These are phyloP conservation scores for Emys orbicularis DNA, from an alignment of 2,797 vertebrate genomes.

Conservation along the genomic window DNA sequence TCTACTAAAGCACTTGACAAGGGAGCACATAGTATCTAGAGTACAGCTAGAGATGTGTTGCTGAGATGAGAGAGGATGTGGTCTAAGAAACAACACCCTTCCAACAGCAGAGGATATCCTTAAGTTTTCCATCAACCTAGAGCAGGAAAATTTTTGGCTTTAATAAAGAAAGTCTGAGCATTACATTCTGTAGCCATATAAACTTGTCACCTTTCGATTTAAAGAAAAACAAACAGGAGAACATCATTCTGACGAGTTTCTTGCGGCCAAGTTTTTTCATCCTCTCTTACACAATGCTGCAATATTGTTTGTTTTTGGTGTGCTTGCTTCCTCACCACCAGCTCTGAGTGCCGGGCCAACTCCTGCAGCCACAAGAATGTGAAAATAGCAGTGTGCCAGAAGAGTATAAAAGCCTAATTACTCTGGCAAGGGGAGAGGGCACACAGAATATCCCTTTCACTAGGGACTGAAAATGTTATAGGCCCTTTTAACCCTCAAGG, in stretches of 20 bases:
- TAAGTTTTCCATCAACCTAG: constrained; percentile 30
- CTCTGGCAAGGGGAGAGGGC: not conserved
- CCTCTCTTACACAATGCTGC: not conserved
- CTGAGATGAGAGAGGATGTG: not conserved
- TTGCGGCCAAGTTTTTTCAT: not conserved
- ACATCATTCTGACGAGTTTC: not conserved
- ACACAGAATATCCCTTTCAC: not conserved
- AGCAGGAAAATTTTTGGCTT: not conserved
- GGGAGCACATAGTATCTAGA: not conserved
- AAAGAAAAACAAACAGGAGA: not conserved
- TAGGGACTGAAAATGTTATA: not conserved
- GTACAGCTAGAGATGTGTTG: not conserved
- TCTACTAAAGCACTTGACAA: constrained; percentile 15
- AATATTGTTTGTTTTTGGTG: not conserved
- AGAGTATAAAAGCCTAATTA: not conserved
- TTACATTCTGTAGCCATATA: not conserved
- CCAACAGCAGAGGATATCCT: constrained; percentile 52
- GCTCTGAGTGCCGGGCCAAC: not conserved
- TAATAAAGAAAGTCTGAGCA: constrained; percentile 18
- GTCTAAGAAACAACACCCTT: not conserved
- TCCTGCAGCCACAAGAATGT: not conserved
- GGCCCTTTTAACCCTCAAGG: not conserved
- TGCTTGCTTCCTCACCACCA: not conserved
- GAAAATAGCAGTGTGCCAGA: rapidly evolving
- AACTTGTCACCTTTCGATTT: not conserved